Conservation (phyloP, 35 echinoderm and acorn worm genomes). For the Anneissia japonica region DNA sequence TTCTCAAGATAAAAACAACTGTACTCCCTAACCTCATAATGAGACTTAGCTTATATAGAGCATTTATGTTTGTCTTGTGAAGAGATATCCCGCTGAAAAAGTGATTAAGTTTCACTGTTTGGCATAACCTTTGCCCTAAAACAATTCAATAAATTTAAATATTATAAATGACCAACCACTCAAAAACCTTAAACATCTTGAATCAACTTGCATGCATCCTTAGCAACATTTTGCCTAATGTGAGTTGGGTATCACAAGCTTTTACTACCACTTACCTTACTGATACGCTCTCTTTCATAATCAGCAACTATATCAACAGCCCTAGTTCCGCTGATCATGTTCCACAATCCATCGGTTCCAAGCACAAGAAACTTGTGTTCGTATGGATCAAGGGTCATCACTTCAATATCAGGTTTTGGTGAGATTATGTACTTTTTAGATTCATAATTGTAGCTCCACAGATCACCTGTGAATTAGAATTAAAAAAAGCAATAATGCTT, state of each 20-base stretch:
- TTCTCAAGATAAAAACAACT: no score
- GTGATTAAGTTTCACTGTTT: not conserved
- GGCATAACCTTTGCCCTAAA: not conserved
- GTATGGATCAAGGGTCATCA: slow-evolving; percentile 63
- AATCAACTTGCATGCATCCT: not conserved
- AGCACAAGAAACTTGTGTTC: slow-evolving; percentile 65
- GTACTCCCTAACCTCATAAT: no score
- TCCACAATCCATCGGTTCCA: slow-evolving; percentile 91
- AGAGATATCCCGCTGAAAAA: not conserved
- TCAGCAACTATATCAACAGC: slow-evolving; percentile 58
- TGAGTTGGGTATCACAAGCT: not conserved
- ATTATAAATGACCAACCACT: not conserved
- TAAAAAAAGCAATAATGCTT: no score
- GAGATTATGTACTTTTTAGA: slow-evolving; percentile 75
- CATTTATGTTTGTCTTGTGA: no score
- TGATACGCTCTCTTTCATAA: slow-evolving; percentile 36
- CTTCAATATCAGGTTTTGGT: slow-evolving; percentile 79
- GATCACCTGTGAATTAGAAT: slow-evolving; percentile 64
- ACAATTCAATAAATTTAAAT: not conserved
- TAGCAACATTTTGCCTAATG: not conserved
- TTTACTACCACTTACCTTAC: slow-evolving; percentile 23
- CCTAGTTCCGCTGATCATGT: slow-evolving; percentile 62
- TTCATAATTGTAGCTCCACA: slow-evolving; percentile 91
- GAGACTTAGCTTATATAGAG: no score
- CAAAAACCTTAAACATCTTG: not conserved